Percentiles rank a stretch among this genome's conserved stretches.
phyloP scores from a whole-genome alignment of 2,797 vertebrate genomes.

The Sebastes cheni region DNA sequence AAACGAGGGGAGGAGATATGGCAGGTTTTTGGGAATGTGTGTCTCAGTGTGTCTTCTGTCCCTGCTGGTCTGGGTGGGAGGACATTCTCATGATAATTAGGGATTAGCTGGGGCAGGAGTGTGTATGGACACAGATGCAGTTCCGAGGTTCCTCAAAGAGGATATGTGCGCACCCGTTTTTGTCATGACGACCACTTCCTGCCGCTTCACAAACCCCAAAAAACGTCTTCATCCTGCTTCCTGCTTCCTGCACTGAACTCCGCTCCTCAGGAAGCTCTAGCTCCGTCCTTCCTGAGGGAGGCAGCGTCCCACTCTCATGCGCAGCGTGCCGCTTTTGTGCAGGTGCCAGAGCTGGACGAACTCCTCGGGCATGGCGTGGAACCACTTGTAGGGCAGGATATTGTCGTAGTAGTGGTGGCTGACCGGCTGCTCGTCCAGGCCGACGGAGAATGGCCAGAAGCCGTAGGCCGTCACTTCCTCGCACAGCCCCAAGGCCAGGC shows the following conservation, averaged over 20 bases:
- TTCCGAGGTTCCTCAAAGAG: background rate
- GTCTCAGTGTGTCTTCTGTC: constrained; percentile 3
- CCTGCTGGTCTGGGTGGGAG: constrained; percentile 15
- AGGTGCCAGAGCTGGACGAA: constrained; percentile 97
- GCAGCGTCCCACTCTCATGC: constrained; percentile 88
- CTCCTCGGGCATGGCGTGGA: constrained; percentile 98
- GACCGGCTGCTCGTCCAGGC: constrained; percentile 85
- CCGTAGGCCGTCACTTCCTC: constrained; percentile 95
- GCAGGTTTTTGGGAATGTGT: constrained; percentile 36
- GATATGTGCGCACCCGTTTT: background rate
- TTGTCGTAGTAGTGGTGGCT: constrained; percentile 99
- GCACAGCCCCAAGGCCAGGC: constrained; percentile 92
- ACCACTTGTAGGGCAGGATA: constrained; percentile 88
- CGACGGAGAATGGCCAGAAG: constrained; percentile 95
- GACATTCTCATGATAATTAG: constrained; percentile 41
- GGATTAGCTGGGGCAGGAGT: constrained; percentile 26
- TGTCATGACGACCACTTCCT: background rate
- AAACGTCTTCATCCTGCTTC: background rate
- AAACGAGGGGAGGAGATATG: background rate
- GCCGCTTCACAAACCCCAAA: background rate
- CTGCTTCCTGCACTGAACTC: background rate
- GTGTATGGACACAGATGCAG: constrained; percentile 5
- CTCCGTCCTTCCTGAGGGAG: constrained; percentile 48
- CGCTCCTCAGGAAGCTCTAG: background rate
- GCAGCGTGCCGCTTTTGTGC: constrained; percentile 91